These are phyloP conservation scores for Cataglyphis livida DNA, from an alignment of 2,888 invertebrate species.

Conservation along the genomic window DNA sequence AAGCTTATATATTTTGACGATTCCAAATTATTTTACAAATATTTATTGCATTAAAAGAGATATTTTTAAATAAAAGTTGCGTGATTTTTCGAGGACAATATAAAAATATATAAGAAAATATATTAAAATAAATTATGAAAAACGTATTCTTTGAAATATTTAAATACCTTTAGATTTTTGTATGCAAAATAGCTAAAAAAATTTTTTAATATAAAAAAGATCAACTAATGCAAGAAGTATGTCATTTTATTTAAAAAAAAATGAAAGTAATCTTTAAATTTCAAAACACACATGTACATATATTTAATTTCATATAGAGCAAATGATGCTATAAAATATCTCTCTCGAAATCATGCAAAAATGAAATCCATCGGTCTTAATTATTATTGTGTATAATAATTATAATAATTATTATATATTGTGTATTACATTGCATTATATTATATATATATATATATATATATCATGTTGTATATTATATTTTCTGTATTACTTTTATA, in stretches of 20 bases:
- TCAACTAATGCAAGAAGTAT: neutral
- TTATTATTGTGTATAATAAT: constrained; percentile 43
- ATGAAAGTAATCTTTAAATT: neutral
- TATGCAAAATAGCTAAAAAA: neutral
- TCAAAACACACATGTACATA: neutral
- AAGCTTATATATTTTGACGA: neutral
- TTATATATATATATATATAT: constrained; percentile 37
- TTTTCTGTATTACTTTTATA: constrained; percentile 24
- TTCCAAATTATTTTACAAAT: constrained; percentile 15
- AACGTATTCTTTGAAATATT: neutral
- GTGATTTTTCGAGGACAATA: neutral
- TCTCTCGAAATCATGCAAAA: constrained; percentile 11
- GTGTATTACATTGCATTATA: constrained; percentile 31
- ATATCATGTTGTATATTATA: constrained; percentile 33
- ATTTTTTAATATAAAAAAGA: neutral
- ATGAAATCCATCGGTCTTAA: constrained; percentile 4
- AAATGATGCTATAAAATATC: neutral
- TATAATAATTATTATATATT: constrained; percentile 37
- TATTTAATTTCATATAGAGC: neutral
- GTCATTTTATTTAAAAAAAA: too few relatives aligned
- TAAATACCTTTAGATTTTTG: neutral
- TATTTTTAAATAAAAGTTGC: neutral
- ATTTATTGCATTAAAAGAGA: constrained; percentile 11
- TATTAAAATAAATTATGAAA: neutral
- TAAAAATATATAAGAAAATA: neutral